A percentile compares a stretch with the other conserved stretches of the same genome.
These are phyloP conservation scores for Muntiacus reevesi DNA, from an alignment of 2,113 vertebrate genomes.

Conservation along the genomic window DNA sequence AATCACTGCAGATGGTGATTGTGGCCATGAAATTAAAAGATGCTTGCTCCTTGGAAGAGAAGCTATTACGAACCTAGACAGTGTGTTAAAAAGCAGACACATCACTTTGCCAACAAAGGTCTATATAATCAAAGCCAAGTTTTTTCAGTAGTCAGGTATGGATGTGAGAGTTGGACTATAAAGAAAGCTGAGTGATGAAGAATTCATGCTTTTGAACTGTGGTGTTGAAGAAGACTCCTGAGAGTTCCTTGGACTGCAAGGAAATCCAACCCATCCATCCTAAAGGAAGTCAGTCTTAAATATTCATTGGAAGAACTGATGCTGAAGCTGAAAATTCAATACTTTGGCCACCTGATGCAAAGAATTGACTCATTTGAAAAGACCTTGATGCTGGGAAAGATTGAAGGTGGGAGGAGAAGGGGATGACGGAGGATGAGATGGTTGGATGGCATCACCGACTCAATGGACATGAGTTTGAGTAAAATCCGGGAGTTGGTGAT, in stretches of 20 bases:
- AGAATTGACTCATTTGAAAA: not conserved
- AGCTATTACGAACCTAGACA: not conserved
- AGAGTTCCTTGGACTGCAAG: not conserved
- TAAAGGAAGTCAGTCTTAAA: not conserved
- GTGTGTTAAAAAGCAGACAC: not conserved
- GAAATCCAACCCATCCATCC: not conserved
- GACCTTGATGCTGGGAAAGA: not conserved
- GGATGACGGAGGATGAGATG: not conserved
- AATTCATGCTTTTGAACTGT: not conserved
- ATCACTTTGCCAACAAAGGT: not conserved
- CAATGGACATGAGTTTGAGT: not conserved
- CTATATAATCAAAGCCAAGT: not conserved
- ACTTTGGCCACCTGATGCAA: not conserved
- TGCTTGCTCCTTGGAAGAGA: not conserved
- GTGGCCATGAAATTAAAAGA: not conserved
- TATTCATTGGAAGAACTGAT: not conserved
- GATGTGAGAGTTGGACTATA: not conserved
- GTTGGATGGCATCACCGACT: not conserved
- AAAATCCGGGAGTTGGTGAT: not conserved
- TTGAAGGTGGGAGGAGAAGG: not conserved
- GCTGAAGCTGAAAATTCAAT: not conserved
- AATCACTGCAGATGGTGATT: not conserved
- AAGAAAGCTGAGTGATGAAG: not conserved
- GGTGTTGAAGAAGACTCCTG: not conserved
- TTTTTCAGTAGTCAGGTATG: not conserved